phyloP scores from a whole-genome alignment of 2,888 invertebrate species.

The Oxystoma pomonae region DNA sequence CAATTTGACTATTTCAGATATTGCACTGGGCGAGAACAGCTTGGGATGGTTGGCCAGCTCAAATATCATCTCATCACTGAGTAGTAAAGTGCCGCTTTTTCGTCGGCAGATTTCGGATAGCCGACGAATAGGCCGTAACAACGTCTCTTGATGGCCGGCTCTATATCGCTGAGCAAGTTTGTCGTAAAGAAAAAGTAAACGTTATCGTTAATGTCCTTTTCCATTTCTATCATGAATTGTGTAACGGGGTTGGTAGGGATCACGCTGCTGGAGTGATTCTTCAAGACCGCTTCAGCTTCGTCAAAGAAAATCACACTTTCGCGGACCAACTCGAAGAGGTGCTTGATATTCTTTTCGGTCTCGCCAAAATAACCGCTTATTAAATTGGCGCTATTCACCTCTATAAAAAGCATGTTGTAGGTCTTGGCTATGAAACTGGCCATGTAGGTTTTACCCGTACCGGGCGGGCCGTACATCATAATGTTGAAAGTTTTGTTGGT shows the following conservation, averaged over 20 bases:
- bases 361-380: constrained; percentile 1
- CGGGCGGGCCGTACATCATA: not conserved
- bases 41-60: not conserved
- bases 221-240: constrained; percentile 8
- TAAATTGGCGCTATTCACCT: constrained; percentile 6
- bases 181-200: constrained; percentile 6
- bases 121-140: constrained; percentile 5
- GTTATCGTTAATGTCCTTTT: not conserved
- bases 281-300: constrained; percentile 2
- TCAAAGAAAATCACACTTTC: constrained; percentile 4
- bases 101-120: constrained; percentile 2
- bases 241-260: not conserved
- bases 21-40: constrained; percentile 5
- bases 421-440: not conserved
- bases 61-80: not conserved
- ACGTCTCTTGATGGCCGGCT: not conserved
- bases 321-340: not conserved
- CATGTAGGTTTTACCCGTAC: constrained; percentile 5
- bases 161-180: not conserved
- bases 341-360: constrained; percentile 6
- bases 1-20: constrained; percentile 7
- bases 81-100: not conserved
- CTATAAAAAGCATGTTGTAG: constrained; percentile 5
- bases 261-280: not conserved
- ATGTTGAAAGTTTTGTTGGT: constrained; percentile 1